These are phyloP conservation scores for Cavia aperea DNA, from an alignment of 2,113 vertebrate genomes.

Conservation along the genomic window DNA sequence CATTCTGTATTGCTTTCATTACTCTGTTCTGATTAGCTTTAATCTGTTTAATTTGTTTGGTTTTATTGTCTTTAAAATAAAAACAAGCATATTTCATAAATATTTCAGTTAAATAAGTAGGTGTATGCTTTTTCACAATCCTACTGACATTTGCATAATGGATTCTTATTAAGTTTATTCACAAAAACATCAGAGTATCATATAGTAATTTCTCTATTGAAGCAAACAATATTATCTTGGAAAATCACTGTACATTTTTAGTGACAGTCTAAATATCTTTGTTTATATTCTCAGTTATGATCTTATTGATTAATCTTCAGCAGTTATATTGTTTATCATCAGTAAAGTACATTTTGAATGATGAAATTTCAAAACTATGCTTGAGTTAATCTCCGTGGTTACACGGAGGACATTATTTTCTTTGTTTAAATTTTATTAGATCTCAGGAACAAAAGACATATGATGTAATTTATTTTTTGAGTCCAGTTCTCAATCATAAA, in stretches of 20 bases:
- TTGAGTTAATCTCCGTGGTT: background rate
- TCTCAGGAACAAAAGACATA: background rate
- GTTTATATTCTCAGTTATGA: background rate
- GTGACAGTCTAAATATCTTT: background rate
- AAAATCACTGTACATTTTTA: background rate
- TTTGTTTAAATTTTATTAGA: accelerated
- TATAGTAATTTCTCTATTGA: background rate
- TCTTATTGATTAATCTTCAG: background rate
- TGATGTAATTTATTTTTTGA: background rate
- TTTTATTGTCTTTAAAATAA: slow-evolving; percentile 8
- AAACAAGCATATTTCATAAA: slow-evolving; percentile 37
- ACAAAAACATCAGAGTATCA: background rate
- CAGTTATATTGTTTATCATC: background rate
- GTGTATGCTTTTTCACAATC: slow-evolving; percentile 12
- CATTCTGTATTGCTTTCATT: too few species aligned
- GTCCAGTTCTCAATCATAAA: background rate
- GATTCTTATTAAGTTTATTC: slow-evolving; percentile 4
- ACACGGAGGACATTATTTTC: background rate
- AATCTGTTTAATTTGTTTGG: too few species aligned
- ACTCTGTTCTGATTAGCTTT: too few species aligned
- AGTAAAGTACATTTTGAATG: background rate
- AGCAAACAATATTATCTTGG: background rate
- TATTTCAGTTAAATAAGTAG: slow-evolving; percentile 45
- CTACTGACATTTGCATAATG: slow-evolving; percentile 41
- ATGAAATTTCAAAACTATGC: background rate